Evolutionary conservation across 2,113 vertebrate genomes (phyloP).

Genomic region (Phylloscopus whistleri): DNA sequence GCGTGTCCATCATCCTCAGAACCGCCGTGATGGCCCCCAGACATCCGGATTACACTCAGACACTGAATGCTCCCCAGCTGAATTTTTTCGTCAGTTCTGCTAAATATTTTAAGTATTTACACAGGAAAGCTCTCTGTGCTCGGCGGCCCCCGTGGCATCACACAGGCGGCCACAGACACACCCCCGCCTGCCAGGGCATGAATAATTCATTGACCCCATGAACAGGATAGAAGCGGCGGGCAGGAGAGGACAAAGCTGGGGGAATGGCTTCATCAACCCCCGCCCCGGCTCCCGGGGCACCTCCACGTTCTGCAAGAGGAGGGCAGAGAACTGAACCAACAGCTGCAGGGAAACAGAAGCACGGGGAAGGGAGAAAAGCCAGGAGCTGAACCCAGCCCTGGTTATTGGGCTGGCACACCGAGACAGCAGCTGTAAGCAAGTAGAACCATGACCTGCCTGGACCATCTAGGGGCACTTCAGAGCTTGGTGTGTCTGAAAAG

Average conservation of each 20-base stretch:
- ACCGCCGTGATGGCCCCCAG: not conserved
- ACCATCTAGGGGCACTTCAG: not conserved
- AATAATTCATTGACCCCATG: not conserved
- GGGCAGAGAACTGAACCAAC: not conserved
- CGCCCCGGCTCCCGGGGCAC: not conserved
- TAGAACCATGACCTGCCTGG: not conserved
- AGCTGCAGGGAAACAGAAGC: not conserved
- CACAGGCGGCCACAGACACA: not conserved
- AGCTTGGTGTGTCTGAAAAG: not conserved
- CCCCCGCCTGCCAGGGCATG: not conserved
- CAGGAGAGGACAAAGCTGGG: not conserved
- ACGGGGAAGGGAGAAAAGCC: not conserved
- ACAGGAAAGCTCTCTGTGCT: constrained; percentile 56
- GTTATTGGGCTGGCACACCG: accelerated
- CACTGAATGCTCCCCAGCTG: not conserved
- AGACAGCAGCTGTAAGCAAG: not conserved
- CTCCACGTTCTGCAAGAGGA: not conserved
- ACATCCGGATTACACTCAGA: not conserved
- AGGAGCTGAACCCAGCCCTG: not conserved
- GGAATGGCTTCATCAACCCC: not conserved
- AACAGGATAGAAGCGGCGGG: accelerated
- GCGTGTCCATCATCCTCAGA: not conserved
- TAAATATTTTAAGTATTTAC: constrained; percentile 71
- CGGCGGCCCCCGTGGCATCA: not conserved
- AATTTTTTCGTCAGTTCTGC: not conserved